These are phyloP conservation scores for Drosophila subsilvestris DNA, from an alignment of 2,888 invertebrate species.

Conservation along the genomic window DNA sequence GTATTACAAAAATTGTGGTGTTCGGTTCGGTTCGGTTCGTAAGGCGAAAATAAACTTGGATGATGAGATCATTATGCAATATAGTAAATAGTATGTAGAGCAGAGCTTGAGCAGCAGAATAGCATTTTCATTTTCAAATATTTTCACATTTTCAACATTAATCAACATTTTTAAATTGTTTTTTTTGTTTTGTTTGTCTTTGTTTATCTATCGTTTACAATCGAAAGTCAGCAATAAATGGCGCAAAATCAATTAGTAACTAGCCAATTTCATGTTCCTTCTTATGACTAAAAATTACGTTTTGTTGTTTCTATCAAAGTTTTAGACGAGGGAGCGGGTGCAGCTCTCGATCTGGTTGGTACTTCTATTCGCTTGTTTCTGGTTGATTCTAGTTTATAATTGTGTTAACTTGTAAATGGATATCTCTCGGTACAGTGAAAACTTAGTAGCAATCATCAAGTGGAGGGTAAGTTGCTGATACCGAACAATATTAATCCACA, in stretches of 20 bases:
- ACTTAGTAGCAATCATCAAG: background rate
- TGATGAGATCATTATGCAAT: slow-evolving; percentile 84
- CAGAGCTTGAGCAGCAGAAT: slow-evolving; percentile 64
- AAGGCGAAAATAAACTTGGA: slow-evolving; percentile 84
- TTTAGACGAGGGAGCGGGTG: slow-evolving; percentile 5
- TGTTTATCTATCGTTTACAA: slow-evolving; percentile 18
- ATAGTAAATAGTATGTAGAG: slow-evolving; percentile 42
- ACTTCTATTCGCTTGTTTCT: background rate
- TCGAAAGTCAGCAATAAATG: slow-evolving; percentile 75
- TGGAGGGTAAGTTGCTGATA: background rate
- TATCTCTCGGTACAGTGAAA: background rate
- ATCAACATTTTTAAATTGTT: slow-evolving; percentile 25
- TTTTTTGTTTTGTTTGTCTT: too few relatives aligned
- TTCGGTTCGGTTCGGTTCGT: slow-evolving; percentile 54
- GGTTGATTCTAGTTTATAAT: background rate
- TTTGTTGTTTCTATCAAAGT: slow-evolving; percentile 4
- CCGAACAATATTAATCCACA: slow-evolving; percentile 39
- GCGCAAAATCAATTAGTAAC: slow-evolving; percentile 39
- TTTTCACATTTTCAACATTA: slow-evolving; percentile 27
- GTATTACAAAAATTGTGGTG: slow-evolving; percentile 2
- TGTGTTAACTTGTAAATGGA: background rate
- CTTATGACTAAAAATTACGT: slow-evolving; percentile 53
- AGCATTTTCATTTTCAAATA: slow-evolving; percentile 11
- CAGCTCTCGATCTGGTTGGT: slow-evolving; percentile 15
- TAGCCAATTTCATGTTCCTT: slow-evolving; percentile 20